Evolutionary conservation across 2,113 vertebrate species (phyloP).

Genomic region (Lepus europaeus): DNA sequence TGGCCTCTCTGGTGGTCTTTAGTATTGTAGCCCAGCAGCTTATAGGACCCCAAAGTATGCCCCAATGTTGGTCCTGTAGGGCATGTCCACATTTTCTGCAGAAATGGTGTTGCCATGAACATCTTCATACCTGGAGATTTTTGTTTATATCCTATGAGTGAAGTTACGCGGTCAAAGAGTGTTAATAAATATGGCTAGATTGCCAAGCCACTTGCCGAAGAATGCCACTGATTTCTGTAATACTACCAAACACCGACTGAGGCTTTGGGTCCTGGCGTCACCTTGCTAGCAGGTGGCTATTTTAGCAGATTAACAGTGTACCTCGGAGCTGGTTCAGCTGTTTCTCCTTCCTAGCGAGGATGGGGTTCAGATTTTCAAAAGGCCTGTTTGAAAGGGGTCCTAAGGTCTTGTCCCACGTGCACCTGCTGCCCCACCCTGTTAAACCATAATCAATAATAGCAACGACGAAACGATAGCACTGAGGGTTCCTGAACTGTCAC

Average conservation of each 20-base stretch:
- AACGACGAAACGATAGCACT: not conserved
- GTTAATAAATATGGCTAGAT: not conserved
- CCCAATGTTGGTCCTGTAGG: not conserved
- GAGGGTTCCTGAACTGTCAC: not conserved
- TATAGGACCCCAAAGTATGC: not conserved
- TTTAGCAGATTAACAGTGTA: conserved; percentile 42
- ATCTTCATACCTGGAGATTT: not conserved
- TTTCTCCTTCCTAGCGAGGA: conserved; percentile 44
- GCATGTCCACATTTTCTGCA: not conserved
- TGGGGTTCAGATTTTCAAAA: conserved; percentile 47
- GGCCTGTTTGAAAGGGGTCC: not conserved
- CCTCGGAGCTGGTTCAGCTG: conserved; percentile 33
- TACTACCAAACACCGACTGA: not conserved
- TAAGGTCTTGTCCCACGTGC: not conserved
- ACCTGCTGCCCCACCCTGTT: not conserved
- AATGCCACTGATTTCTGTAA: not conserved
- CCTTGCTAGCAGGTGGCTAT: not conserved
- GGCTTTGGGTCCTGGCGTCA: not conserved
- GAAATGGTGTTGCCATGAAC: not conserved
- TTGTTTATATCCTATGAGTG: conserved; percentile 10
- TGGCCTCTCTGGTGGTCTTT: not conserved
- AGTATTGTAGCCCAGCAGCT: not conserved
- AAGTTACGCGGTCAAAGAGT: conserved; percentile 20
- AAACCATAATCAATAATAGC: not conserved
- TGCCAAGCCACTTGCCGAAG: conserved; percentile 24